Conservation (phyloP, 2,888 invertebrate genomes). For the Meiosimyza platycephala region DNA sequence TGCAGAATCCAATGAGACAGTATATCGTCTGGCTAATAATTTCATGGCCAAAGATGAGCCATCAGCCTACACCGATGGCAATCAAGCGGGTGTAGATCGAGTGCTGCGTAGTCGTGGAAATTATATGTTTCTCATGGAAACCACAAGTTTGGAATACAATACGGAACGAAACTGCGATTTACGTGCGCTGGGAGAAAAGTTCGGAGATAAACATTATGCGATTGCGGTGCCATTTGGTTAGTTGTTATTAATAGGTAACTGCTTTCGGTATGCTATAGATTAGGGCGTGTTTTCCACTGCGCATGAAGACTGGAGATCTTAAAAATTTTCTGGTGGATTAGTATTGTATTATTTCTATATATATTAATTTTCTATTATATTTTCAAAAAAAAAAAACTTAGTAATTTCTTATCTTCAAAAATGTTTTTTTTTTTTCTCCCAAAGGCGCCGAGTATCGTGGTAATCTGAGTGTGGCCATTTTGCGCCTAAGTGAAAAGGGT, state of each 20-base stretch:
- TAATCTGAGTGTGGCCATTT: slow-evolving; percentile 85
- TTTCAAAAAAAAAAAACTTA: too few species aligned
- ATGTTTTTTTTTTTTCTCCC: background rate
- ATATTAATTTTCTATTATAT: too few species aligned
- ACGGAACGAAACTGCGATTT: slow-evolving; percentile 84
- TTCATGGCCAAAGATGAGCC: slow-evolving; percentile 87
- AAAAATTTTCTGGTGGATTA: background rate
- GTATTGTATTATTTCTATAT: background rate
- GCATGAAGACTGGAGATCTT: too few species aligned
- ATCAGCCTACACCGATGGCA: slow-evolving; percentile 80
- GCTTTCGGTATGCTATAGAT: too few species aligned
- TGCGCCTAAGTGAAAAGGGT: slow-evolving; percentile 92
- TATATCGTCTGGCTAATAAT: slow-evolving; percentile 89
- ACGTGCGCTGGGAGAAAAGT: slow-evolving; percentile 79
- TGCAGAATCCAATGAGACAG: slow-evolving; percentile 84
- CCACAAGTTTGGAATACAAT: slow-evolving; percentile 91
- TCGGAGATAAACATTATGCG: slow-evolving; percentile 94
- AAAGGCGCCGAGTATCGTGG: slow-evolving; percentile 75
- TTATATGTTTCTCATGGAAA: slow-evolving; percentile 97
- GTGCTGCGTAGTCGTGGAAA: slow-evolving; percentile 78
- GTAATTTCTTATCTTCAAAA: background rate
- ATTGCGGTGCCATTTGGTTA: slow-evolving; percentile 92
- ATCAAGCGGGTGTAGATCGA: slow-evolving; percentile 85
- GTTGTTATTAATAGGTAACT: slow-evolving; percentile 48
- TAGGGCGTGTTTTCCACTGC: background rate